Conservation (phyloP, 2,888 invertebrate species). For the Habrosyne pyritoides region DNA sequence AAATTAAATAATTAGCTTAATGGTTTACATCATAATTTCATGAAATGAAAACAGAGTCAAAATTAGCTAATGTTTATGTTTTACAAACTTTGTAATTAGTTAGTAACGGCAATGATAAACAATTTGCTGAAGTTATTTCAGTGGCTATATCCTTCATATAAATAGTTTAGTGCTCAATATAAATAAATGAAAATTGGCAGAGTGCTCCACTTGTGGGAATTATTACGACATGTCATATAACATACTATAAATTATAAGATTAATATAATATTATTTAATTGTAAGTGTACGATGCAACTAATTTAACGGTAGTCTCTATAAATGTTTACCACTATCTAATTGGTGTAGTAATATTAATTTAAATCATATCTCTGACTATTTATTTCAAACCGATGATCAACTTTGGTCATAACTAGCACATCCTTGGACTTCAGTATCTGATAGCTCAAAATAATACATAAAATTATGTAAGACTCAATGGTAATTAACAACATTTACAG, state of each 20-base stretch:
- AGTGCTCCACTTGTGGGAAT: slow-evolving; percentile 45
- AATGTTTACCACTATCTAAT: not conserved
- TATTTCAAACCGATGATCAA: too few species aligned
- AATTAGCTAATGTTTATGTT: slow-evolving; percentile 18
- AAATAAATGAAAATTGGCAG: slow-evolving; percentile 53
- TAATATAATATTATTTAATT: slow-evolving; percentile 11
- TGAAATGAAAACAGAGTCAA: slow-evolving; percentile 25
- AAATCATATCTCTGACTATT: too few species aligned
- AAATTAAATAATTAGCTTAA: slow-evolving; percentile 17
- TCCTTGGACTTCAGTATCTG: too few species aligned
- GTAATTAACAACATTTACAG: not conserved
- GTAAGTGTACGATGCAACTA: not conserved
- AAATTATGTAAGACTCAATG: not conserved
- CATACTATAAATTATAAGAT: slow-evolving; percentile 28
- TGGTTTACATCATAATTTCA: slow-evolving; percentile 11
- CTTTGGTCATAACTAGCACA: too few species aligned
- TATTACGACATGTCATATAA: slow-evolving; percentile 36
- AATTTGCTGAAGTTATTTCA: slow-evolving; percentile 16
- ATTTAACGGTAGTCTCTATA: not conserved
- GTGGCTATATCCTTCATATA: slow-evolving; percentile 18
- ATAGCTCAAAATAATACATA: not conserved
- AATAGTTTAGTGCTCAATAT: slow-evolving; percentile 32
- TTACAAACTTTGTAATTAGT: slow-evolving; percentile 8
- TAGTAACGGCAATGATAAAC: slow-evolving; percentile 4
- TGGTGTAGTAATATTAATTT: too few species aligned